A percentile compares a stretch with the other conserved stretches of the same genome.
Conservation (phyloP, 1,140 invertebrate species). For the Yoshiicerus persimilis region DNA sequence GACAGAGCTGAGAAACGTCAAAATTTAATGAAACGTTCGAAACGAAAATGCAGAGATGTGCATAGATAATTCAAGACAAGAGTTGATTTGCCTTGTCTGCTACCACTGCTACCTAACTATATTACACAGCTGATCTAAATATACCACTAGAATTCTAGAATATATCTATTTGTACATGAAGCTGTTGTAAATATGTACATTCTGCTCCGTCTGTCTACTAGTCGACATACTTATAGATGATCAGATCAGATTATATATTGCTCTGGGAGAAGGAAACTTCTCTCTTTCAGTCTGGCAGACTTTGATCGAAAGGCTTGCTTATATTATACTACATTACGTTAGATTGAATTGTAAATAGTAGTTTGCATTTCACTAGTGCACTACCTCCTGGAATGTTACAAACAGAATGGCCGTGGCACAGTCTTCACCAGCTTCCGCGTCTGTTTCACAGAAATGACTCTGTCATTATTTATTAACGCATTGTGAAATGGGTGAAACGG, state of each 20-base stretch:
- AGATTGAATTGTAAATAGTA: not conserved
- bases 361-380: not conserved
- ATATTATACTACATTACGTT: not conserved
- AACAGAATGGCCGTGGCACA: not conserved
- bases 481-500: not conserved
- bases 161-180: no score
- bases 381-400: no score
- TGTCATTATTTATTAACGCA: slow-evolving; percentile 1
- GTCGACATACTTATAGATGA: no score
- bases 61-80: slow-evolving; percentile 14
- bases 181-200: no score
- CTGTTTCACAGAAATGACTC: not conserved
- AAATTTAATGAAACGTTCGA: not conserved
- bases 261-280: not conserved
- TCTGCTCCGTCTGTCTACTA: not conserved
- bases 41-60: not conserved
- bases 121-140: no score
- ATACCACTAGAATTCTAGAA: no score
- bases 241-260: slow-evolving; percentile 2
- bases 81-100: not conserved
- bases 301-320: slow-evolving; percentile 6
- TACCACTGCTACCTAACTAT: no score
- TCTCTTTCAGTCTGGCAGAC: not conserved
- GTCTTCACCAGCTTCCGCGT: not conserved
- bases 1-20: not conserved